These are phyloP conservation scores for Drosophila azteca DNA, from an alignment of 1,140 invertebrate species.

Conservation along the genomic window DNA sequence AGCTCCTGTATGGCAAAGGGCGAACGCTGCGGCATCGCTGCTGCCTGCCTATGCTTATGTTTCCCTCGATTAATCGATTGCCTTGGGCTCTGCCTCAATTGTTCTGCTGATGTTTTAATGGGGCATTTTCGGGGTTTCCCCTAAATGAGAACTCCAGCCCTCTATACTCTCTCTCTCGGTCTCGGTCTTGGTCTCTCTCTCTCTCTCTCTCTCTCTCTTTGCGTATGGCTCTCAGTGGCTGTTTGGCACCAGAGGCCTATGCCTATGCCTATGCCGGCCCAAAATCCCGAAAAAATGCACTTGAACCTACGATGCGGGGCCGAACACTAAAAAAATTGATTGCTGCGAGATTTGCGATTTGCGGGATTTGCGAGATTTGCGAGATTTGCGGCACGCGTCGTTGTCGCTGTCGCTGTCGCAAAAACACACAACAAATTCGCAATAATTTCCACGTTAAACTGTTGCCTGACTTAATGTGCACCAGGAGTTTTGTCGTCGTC, in stretches of 20 bases:
- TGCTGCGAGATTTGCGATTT: constrained; percentile 1
- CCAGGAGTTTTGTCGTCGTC: constrained; percentile 78
- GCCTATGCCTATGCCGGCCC: constrained; percentile 49
- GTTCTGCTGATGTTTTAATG: too few species aligned
- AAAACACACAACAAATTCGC: constrained; percentile 83
- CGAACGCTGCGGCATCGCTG: constrained; percentile 90
- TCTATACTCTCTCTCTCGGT: too few species aligned
- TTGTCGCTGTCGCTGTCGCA: constrained; percentile 24
- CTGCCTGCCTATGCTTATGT: background rate
- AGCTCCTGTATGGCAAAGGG: constrained; percentile 96
- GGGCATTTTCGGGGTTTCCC: too few species aligned
- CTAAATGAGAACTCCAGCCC: too few species aligned
- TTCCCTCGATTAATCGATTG: too few species aligned
- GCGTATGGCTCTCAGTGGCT: background rate
- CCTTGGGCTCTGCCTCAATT: too few species aligned
- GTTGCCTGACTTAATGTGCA: constrained; percentile 81
- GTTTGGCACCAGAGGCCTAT: constrained; percentile 8
- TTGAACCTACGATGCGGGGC: constrained; percentile 5
- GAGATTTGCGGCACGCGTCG: constrained; percentile 47
- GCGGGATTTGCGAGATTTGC: background rate
- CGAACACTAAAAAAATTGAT: constrained; percentile 1
- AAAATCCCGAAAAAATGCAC: background rate
- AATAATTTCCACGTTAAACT: constrained; percentile 84
- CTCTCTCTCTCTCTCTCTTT: constrained; percentile 1
- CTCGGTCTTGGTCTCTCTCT: too few species aligned